A percentile compares a stretch with the other conserved stretches of the same genome.
phyloP scores from a whole-genome alignment of 2,113 vertebrate genomes.

The Aix galericulata region DNA sequence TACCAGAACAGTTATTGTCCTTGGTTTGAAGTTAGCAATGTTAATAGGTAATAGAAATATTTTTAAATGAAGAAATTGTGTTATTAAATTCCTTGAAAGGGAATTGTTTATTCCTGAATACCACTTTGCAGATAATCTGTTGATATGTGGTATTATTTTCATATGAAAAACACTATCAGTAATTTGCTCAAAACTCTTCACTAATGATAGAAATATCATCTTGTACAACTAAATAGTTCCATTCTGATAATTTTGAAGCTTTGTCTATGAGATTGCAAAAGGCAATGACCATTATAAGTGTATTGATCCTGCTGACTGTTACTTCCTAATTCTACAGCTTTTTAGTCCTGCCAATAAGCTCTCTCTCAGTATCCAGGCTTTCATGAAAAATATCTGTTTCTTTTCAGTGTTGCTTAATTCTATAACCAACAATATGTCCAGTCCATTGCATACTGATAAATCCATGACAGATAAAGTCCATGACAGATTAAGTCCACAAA shows the following conservation, averaged over 20 bases:
- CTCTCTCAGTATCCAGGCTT: not conserved
- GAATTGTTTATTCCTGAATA: not conserved
- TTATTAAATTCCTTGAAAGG: not conserved
- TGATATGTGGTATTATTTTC: not conserved
- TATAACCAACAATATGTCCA: not conserved
- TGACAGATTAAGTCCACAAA: not conserved
- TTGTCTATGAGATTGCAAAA: constrained; percentile 20
- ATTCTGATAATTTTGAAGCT: not conserved
- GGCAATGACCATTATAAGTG: not conserved
- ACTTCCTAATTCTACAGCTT: not conserved
- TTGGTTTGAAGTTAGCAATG: not conserved
- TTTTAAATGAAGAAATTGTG: not conserved
- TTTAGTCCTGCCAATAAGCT: not conserved
- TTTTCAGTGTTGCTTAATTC: not conserved
- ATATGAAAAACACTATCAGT: constrained; percentile 47
- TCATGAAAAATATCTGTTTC: not conserved
- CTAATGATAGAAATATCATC: not conserved
- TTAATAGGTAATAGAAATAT: not conserved
- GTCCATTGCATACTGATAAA: not conserved
- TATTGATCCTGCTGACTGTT: not conserved
- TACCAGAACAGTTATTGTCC: not conserved
- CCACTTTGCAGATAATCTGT: not conserved
- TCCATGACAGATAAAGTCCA: not conserved
- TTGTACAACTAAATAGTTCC: constrained; percentile 18
- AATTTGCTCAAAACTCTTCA: constrained; percentile 46